Evolutionary conservation across 1,140 invertebrate genomes (phyloP).

Genomic region (Dendroctonus valens): DNA sequence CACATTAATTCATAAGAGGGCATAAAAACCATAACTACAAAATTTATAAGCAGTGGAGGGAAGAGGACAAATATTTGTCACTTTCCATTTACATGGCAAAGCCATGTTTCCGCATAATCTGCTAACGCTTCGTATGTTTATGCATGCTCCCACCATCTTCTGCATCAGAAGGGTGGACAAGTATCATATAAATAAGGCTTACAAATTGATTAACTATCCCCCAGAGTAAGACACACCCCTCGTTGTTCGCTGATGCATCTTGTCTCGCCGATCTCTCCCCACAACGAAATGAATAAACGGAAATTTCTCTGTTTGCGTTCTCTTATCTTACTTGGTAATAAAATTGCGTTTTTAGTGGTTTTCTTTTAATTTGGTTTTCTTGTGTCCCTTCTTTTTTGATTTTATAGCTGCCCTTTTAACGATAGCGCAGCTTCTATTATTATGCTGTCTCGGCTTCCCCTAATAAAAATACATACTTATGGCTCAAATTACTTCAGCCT

Average conservation of each 20-base stretch:
- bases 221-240: conserved; percentile 15
- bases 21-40: conserved; percentile 25
- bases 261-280: conserved; percentile 13
- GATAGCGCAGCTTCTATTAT: conserved; percentile 12
- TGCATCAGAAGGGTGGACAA: conserved; percentile 30
- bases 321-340: conserved; percentile 25
- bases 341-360: conserved; percentile 31
- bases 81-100: conserved; percentile 26
- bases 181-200: conserved; percentile 32
- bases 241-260: conserved; percentile 19
- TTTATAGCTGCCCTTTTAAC: conserved; percentile 21
- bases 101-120: conserved; percentile 31
- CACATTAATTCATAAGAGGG: conserved; percentile 23
- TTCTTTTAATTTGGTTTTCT: conserved; percentile 26
- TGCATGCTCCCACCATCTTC: conserved; percentile 14
- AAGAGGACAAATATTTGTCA: conserved; percentile 26
- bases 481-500: not conserved
- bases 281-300: conserved; percentile 10
- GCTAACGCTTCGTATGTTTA: conserved; percentile 15
- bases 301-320: conserved; percentile 21
- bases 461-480: conserved; percentile 18
- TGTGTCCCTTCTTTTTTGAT: conserved; percentile 22
- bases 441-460: conserved; percentile 4
- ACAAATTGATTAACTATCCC: conserved; percentile 31
- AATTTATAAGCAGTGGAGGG: conserved; percentile 25